Percentiles rank a stretch among this genome's conserved stretches.
Evolutionary conservation across 1,140 invertebrate species (phyloP).

Genomic region (Drosophila persimilis): DNA sequence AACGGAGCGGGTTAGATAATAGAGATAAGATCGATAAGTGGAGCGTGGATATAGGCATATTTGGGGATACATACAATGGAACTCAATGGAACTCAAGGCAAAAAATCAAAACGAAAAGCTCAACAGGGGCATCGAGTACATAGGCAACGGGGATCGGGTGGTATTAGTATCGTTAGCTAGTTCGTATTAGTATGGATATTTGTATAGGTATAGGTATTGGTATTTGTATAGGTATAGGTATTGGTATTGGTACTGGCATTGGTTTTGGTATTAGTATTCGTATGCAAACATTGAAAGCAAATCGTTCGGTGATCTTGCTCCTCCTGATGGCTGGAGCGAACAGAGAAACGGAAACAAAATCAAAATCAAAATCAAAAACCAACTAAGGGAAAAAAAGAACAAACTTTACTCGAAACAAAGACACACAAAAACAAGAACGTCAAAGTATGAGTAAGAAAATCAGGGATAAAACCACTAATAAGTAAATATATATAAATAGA

Average conservation of each 20-base stretch:
- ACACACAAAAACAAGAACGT: constrained; percentile 14
- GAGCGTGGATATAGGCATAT: constrained; percentile 22
- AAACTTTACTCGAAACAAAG: constrained; percentile 40
- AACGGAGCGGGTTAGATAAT: constrained; percentile 31
- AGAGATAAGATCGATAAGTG: constrained; percentile 5
- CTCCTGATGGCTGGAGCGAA: too few species aligned
- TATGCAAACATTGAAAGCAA: constrained; percentile 75
- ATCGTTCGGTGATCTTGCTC: constrained; percentile 36
- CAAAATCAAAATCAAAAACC: constrained; percentile 15
- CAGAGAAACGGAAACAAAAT: constrained; percentile 1
- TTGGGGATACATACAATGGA: constrained; percentile 35
- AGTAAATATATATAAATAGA: constrained; percentile 17
- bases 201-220: constrained; percentile 15
- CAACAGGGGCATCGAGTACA: constrained; percentile 8
- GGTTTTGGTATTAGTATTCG: constrained; percentile 37
- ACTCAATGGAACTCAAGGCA: constrained; percentile 48
- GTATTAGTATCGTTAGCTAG: too few species aligned
- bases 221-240: constrained; percentile 13
- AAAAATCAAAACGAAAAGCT: constrained; percentile 49
- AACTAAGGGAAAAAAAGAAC: constrained; percentile 2
- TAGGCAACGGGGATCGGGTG: too few species aligned
- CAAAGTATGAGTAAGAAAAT: constrained; percentile 33
- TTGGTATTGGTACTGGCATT: constrained; percentile 30
- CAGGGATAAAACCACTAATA: constrained; percentile 26
- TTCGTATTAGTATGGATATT: constrained; percentile 8